A percentile compares a stretch with the other conserved stretches of the same genome.
phyloP scores from a whole-genome alignment of 2,888 invertebrate species.

The Linnaemya tessellans region DNA sequence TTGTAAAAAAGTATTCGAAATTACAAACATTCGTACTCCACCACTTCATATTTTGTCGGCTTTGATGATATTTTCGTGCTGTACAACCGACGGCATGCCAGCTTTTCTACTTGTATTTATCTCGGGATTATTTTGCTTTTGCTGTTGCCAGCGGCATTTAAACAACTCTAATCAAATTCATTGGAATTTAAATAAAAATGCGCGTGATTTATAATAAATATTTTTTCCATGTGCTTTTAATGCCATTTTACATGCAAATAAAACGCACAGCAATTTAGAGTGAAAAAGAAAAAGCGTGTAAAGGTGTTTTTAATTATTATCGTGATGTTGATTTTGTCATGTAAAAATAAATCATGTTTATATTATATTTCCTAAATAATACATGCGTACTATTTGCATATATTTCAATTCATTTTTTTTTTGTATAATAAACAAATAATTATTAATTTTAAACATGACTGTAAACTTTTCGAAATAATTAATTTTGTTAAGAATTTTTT shows the following conservation, averaged over 20 bases:
- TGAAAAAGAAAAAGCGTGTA: conserved; percentile 14
- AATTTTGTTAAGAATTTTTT: no score
- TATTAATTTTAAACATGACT: no score
- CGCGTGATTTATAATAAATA: conserved; percentile 13
- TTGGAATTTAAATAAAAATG: conserved; percentile 1
- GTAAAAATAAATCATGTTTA: neutral
- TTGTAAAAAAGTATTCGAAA: no score
- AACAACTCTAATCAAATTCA: conserved; percentile 14
- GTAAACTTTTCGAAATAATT: no score
- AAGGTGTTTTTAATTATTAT: conserved; percentile 33
- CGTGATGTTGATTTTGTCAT: neutral
- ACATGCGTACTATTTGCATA: no score
- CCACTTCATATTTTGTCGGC: no score
- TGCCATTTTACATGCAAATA: neutral
- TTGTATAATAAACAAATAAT: no score
- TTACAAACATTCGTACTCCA: no score
- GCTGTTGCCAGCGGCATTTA: conserved; percentile 7
- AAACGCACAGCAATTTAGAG: conserved; percentile 4
- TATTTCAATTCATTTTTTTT: neutral
- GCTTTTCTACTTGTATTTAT: neutral
- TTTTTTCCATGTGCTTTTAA: neutral
- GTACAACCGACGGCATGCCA: no score
- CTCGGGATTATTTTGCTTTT: neutral
- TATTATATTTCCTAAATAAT: neutral
- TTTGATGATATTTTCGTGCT: no score